A percentile compares a stretch with the other conserved stretches of the same genome.
These are phyloP conservation scores for Aelia acuminata DNA, from an alignment of 2,888 invertebrate genomes.

Conservation along the genomic window DNA sequence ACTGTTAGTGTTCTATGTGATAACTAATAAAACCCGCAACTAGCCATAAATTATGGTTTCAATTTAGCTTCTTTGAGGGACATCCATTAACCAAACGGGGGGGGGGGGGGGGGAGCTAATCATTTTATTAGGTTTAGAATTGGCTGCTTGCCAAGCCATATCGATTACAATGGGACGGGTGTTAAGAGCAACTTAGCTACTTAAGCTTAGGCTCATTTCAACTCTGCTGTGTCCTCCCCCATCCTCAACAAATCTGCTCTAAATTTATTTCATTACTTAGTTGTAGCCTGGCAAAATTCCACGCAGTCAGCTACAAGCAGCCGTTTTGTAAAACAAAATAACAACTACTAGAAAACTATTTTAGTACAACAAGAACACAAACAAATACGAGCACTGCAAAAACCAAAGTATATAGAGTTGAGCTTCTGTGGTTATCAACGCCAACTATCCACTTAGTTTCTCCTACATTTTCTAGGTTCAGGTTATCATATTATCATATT, in stretches of 20 bases:
- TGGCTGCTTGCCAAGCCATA: not conserved
- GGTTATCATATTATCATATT: too few relatives aligned
- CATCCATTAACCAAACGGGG: not conserved
- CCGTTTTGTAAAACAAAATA: too few relatives aligned
- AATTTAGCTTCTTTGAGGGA: conserved; percentile 9
- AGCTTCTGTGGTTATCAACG: too few relatives aligned
- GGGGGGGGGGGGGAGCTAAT: not conserved
- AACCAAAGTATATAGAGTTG: too few relatives aligned
- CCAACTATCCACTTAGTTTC: too few relatives aligned
- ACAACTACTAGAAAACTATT: too few relatives aligned
- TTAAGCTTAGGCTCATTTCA: conserved; percentile 24
- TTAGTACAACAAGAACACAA: not conserved
- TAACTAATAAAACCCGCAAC: not conserved
- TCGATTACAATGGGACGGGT: conserved; percentile 44
- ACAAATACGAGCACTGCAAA: too few relatives aligned
- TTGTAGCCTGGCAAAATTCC: not conserved
- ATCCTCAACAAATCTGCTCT: not conserved
- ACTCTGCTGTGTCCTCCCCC: not conserved
- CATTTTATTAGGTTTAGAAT: conserved; percentile 32
- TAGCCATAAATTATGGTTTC: not conserved
- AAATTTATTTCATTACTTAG: conserved; percentile 34
- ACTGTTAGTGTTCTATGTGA: not conserved
- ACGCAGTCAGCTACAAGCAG: not conserved
- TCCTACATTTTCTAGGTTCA: too few relatives aligned
- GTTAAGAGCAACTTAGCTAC: conserved; percentile 46